Conservation (phyloP, 1,140 invertebrate genomes). For the Atta colombica region DNA sequence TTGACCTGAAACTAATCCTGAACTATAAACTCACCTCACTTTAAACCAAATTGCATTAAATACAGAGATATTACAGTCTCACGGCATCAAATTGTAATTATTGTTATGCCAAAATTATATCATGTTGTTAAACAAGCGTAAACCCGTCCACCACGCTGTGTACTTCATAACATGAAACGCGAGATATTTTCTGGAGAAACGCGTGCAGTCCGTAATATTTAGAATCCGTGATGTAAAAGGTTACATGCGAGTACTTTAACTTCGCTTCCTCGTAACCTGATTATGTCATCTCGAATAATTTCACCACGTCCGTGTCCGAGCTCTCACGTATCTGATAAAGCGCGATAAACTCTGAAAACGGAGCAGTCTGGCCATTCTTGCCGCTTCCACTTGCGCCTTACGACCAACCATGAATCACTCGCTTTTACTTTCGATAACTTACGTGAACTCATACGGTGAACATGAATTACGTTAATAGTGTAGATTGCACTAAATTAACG, state of each 20-base stretch:
- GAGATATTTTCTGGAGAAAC: constrained; percentile 5
- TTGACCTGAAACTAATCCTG: background rate
- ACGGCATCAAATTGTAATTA: constrained; percentile 21
- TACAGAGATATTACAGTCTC: background rate
- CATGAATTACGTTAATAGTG: constrained; percentile 1
- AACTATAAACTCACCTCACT: background rate
- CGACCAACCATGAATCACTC: constrained; percentile 21
- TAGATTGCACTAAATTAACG: background rate
- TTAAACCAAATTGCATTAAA: constrained; percentile 21
- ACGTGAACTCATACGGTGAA: background rate
- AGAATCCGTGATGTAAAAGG: constrained; percentile 12
- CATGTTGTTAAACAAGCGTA: background rate
- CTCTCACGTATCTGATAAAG: constrained; percentile 51
- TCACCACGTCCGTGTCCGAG: constrained; percentile 23
- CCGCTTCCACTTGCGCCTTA: constrained; percentile 15
- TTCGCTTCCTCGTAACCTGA: constrained; percentile 46
- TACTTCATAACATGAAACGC: background rate
- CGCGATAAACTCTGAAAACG: constrained; percentile 52
- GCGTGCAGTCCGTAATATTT: constrained; percentile 8
- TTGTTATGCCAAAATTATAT: constrained; percentile 14
- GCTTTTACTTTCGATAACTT: constrained; percentile 53
- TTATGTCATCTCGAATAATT: constrained; percentile 56
- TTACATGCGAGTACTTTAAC: constrained; percentile 35
- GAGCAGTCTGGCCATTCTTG: constrained; percentile 40
- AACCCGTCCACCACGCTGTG: background rate